These are phyloP conservation scores for Hemaris fuciformis DNA, from an alignment of 2,888 invertebrate species.

Conservation along the genomic window DNA sequence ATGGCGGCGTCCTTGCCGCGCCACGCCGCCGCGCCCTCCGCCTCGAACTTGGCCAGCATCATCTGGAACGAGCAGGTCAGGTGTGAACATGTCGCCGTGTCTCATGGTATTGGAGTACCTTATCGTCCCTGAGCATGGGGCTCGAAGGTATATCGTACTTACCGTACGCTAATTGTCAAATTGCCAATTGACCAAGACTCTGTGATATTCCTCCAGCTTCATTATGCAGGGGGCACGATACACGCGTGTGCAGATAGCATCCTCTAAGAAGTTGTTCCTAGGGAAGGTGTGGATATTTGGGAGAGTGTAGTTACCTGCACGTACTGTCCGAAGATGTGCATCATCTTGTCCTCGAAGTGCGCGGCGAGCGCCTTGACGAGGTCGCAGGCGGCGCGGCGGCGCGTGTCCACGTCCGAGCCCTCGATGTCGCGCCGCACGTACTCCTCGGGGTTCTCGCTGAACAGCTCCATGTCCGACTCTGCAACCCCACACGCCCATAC, in stretches of 20 bases:
- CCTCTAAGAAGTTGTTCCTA: background rate
- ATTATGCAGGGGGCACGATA: too few relatives aligned
- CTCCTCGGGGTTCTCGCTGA: conserved; percentile 99
- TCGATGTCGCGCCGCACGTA: conserved; percentile 98
- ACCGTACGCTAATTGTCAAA: too few relatives aligned
- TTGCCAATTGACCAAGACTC: too few relatives aligned
- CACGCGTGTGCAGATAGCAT: too few relatives aligned
- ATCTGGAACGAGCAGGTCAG: conserved; percentile 74
- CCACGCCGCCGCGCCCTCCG: conserved; percentile 91
- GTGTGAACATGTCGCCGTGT: too few relatives aligned
- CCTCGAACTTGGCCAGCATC: conserved; percentile 89
- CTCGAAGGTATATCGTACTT: too few relatives aligned
- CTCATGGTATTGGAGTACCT: too few relatives aligned
- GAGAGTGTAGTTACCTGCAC: conserved; percentile 83
- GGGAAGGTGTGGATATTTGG: background rate
- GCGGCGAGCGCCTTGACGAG: conserved; percentile 94
- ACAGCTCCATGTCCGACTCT: conserved; percentile 96
- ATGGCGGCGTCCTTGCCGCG: conserved; percentile 97
- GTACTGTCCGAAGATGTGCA: conserved; percentile 93
- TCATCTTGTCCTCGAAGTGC: conserved; percentile 93
- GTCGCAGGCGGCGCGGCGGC: conserved; percentile 98
- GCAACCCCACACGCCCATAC: conserved; percentile 12
- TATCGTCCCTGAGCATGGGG: too few relatives aligned
- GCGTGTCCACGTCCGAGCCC: conserved; percentile 98
- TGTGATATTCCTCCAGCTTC: too few relatives aligned